Evolutionary conservation across 2,113 vertebrate species (phyloP).

Genomic region (human (Homo sapiens)): GRCh38 chr2:211378001-211378500

Average conservation of each 20-base stretch:
- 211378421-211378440: background rate
- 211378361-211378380: background rate
- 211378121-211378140: background rate
- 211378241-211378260: background rate
- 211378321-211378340: background rate
- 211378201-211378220: conserved; percentile 2
- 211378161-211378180: background rate
- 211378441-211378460: background rate
- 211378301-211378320: background rate
- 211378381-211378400: background rate
- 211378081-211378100: background rate
- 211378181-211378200: conserved; percentile 19
- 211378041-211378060: conserved; percentile 64
- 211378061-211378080: background rate
- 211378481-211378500: conserved; percentile 62
- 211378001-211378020: conserved; percentile 41
- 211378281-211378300: background rate
- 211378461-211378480: conserved; percentile 25
- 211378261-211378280: background rate
- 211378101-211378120: background rate
- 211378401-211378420: background rate
- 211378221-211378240: background rate
- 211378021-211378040: conserved; percentile 12
- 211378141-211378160: background rate
- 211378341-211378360: background rate